phyloP scores from a whole-genome alignment of 2,797 vertebrate genomes.

The Sebastiscus tertius region DNA sequence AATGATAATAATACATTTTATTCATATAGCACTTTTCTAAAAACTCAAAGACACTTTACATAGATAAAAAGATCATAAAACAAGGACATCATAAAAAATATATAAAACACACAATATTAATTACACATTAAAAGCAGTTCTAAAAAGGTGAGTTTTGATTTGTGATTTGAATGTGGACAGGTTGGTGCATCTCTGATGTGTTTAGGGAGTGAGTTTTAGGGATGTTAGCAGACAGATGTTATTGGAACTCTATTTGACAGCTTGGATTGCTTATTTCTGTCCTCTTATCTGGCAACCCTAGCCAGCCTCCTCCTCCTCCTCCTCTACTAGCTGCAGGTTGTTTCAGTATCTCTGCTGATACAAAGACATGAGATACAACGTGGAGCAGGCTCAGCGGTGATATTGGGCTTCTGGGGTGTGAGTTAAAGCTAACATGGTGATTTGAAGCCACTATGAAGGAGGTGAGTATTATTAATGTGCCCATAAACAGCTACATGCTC shows the following conservation, averaged over 20 bases:
- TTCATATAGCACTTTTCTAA: too few species aligned
- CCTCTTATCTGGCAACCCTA: background rate
- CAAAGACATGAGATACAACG: fast-evolving
- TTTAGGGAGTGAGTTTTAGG: too few species aligned
- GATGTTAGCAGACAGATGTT: background rate
- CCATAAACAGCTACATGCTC: too few species aligned
- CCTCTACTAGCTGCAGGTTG: background rate
- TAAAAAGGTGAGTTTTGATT: too few species aligned
- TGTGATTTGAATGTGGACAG: too few species aligned
- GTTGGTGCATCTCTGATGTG: too few species aligned
- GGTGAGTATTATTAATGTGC: background rate
- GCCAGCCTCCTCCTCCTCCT: background rate
- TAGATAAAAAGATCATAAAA: too few species aligned
- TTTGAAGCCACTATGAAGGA: background rate
- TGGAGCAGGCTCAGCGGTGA: background rate
- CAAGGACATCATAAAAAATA: too few species aligned
- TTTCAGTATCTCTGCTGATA: fast-evolving
- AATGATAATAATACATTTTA: too few species aligned
- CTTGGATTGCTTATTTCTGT: background rate
- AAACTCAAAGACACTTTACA: too few species aligned
- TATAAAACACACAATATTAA: too few species aligned
- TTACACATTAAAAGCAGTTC: too few species aligned
- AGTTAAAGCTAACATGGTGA: background rate
- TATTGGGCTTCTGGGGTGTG: background rate
- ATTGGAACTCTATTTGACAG: background rate